These are phyloP conservation scores for Murina feae DNA, from an alignment of 2,113 vertebrate species.

Conservation along the genomic window DNA sequence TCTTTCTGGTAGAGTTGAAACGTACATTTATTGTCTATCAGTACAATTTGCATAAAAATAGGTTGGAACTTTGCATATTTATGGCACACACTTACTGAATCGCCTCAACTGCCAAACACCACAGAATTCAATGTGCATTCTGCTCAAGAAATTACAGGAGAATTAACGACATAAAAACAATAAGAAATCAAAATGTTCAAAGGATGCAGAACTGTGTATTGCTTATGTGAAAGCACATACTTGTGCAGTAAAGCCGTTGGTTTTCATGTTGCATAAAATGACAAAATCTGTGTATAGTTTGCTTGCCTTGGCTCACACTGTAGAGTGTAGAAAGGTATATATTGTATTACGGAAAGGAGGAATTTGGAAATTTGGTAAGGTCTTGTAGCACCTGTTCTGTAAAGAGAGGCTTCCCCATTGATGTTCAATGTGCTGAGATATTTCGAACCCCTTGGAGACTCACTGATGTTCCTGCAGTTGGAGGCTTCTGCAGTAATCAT, in stretches of 20 bases:
- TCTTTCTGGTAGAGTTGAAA: neutral
- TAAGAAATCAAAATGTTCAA: neutral
- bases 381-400: neutral
- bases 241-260: neutral
- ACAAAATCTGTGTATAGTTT: constrained; percentile 27
- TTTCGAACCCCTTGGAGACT: constrained; percentile 28
- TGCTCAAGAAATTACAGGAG: neutral
- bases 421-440: constrained; percentile 39
- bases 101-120: neutral
- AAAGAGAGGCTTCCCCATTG: neutral
- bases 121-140: neutral
- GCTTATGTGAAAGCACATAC: neutral
- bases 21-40: neutral
- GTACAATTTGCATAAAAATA: neutral
- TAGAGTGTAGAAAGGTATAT: neutral
- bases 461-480: constrained; percentile 44
- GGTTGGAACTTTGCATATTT: neutral
- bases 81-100: neutral
- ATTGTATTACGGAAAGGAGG: neutral
- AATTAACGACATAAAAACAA: neutral
- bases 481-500: neutral
- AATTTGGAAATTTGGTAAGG: constrained; percentile 8
- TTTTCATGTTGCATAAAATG: neutral
- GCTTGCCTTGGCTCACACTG: neutral
- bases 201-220: neutral